Conservation (phyloP, 2,797 vertebrate species). For the Bradypodion ventrale region DNA sequence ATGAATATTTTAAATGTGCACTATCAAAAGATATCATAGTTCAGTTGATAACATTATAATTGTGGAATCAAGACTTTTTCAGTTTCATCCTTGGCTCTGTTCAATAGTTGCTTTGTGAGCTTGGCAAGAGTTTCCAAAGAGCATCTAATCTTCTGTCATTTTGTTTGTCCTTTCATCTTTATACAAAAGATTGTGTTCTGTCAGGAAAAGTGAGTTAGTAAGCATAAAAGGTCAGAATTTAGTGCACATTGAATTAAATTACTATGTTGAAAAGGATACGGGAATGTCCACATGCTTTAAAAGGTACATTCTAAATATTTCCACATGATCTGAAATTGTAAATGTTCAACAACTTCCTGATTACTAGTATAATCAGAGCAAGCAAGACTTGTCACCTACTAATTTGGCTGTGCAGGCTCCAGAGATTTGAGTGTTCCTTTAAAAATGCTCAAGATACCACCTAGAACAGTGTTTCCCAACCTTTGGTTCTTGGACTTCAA, state of each 20-base stretch:
- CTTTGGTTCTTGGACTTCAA: too few species aligned
- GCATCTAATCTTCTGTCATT: neutral
- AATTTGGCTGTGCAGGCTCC: neutral
- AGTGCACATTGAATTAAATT: neutral
- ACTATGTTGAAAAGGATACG: neutral
- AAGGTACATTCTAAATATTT: neutral
- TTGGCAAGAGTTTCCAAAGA: neutral
- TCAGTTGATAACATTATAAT: neutral
- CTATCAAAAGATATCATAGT: neutral
- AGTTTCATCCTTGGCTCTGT: neutral
- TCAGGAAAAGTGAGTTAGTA: neutral
- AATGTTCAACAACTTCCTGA: neutral
- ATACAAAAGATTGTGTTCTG: neutral
- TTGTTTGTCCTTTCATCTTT: neutral
- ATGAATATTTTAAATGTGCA: neutral
- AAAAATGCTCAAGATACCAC: neutral
- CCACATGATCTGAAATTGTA: neutral
- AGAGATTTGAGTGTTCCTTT: neutral
- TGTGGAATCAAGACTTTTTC: neutral
- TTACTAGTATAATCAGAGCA: neutral
- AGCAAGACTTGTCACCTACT: neutral
- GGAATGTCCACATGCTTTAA: neutral
- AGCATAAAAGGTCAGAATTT: neutral
- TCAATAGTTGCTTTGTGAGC: neutral
- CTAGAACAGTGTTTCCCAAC: too few species aligned